phyloP scores from a whole-genome alignment of 2,797 vertebrate genomes.

The Mionectes olivaceus region DNA sequence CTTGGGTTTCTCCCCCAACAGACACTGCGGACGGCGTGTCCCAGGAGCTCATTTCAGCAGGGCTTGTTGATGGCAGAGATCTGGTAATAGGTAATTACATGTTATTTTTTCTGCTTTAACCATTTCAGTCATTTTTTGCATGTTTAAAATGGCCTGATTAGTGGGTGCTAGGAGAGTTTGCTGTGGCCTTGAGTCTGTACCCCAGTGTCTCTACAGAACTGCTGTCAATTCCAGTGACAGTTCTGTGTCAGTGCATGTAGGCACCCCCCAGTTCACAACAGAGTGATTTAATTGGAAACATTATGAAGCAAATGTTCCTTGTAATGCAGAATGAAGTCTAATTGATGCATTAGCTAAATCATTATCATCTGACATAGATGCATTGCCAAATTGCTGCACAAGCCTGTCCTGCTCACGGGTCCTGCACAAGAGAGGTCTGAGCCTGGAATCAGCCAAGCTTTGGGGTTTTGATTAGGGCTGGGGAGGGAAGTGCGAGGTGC shows the following conservation, averaged over 20 bases:
- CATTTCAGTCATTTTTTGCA: background rate
- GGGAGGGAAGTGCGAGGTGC: background rate
- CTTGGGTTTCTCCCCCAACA: slow-evolving; percentile 71
- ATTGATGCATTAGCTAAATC: background rate
- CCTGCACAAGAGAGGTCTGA: background rate
- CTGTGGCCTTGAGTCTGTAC: background rate
- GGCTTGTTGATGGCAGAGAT: slow-evolving; percentile 96
- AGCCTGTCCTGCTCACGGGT: background rate
- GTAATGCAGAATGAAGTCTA: background rate
- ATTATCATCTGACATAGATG: background rate
- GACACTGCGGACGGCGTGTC: slow-evolving; percentile 98
- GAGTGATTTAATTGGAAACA: background rate
- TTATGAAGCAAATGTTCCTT: background rate
- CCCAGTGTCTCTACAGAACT: background rate
- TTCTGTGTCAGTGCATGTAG: background rate
- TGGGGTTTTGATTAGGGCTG: background rate
- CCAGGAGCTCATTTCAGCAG: slow-evolving; percentile 97
- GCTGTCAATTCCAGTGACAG: background rate
- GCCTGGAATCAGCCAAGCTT: background rate
- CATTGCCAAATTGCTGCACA: background rate
- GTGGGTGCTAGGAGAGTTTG: background rate
- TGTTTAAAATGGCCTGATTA: background rate
- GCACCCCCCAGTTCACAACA: background rate
- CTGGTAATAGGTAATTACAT: slow-evolving; percentile 92
- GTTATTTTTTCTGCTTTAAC: background rate